These are phyloP conservation scores for Corythoichthys haematopterus DNA, from an alignment of 2,113 vertebrate genomes.

Conservation along the genomic window DNA sequence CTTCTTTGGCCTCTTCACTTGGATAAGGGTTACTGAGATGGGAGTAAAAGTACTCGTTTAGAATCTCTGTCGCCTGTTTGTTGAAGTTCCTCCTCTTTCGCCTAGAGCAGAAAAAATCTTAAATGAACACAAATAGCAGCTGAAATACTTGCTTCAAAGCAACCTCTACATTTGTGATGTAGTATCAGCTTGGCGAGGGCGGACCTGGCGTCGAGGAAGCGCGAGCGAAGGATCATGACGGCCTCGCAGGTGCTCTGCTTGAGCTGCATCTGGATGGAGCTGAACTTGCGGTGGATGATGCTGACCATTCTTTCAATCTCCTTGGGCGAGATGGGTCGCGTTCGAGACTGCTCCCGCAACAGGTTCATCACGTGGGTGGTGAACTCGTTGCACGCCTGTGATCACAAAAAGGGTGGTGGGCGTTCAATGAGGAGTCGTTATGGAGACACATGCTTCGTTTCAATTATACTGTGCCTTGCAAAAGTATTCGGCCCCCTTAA, in stretches of 20 bases:
- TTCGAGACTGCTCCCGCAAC: conserved; percentile 95
- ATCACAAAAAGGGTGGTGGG: conserved; percentile 44
- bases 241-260: conserved; percentile 99
- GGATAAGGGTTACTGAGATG: conserved; percentile 99
- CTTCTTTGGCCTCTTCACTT: conserved; percentile 99
- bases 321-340: conserved; percentile 95
- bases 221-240: conserved; percentile 97
- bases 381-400: conserved; percentile 82
- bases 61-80: conserved; percentile 98
- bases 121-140: not conserved
- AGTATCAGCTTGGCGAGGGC: conserved; percentile 5
- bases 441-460: too few species aligned
- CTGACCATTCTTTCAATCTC: conserved; percentile 98
- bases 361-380: conserved; percentile 99
- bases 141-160: not conserved
- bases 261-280: conserved; percentile 99
- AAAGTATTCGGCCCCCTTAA: too few species aligned
- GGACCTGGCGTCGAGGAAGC: conserved; percentile 68
- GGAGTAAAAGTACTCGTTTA: conserved; percentile 99
- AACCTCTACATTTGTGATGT: not conserved
- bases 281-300: conserved; percentile 99
- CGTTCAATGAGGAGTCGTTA: not conserved
- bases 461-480: too few species aligned
- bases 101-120: conserved; percentile 59
- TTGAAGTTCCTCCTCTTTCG: conserved; percentile 99